These are phyloP conservation scores for Willowsia nigromaculata DNA, from an alignment of 2,888 invertebrate species.

Conservation along the genomic window DNA sequence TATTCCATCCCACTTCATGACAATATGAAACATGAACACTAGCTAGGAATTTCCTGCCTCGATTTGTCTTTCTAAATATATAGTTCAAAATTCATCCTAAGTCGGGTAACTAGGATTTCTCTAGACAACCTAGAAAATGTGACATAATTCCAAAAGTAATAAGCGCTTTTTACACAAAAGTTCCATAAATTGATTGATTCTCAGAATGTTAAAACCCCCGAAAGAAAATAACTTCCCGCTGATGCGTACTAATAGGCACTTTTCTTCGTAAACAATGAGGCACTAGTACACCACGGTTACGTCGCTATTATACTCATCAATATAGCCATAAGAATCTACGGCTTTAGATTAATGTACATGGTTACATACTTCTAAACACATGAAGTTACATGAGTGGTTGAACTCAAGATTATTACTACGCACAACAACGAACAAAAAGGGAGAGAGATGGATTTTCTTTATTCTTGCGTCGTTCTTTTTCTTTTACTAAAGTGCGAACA, in stretches of 20 bases:
- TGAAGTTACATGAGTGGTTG: neutral
- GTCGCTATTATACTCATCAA: neutral
- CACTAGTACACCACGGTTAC: neutral
- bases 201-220: neutral
- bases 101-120: no score
- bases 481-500: neutral
- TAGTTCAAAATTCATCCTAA: no score
- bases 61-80: no score
- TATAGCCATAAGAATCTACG: neutral
- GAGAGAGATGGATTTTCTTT: neutral
- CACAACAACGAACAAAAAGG: neutral
- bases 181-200: neutral
- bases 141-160: no score
- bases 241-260: neutral
- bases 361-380: neutral
- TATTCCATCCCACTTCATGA: no score
- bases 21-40: no score
- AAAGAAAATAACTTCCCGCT: neutral
- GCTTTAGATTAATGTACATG: neutral
- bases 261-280: neutral
- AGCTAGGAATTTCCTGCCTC: no score
- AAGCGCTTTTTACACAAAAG: no score
- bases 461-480: neutral
- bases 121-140: no score
- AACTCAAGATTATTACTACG: neutral